Evolutionary conservation across 2,888 invertebrate species (phyloP).

Genomic region (Ormyrus thymus): DNA sequence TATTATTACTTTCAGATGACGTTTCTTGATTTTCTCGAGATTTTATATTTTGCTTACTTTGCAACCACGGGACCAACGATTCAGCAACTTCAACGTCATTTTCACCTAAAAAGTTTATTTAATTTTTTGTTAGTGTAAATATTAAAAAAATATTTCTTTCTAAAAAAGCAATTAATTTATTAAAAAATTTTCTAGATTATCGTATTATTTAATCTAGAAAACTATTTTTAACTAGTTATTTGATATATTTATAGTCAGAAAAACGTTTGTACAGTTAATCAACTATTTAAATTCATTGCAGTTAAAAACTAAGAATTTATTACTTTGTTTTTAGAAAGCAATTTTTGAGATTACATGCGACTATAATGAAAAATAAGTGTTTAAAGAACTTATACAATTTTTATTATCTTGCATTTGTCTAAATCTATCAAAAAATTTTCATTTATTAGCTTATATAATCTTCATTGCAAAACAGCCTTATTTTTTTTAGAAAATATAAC

Average conservation of each 20-base stretch:
- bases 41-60: constrained; percentile 64
- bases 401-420: not conserved
- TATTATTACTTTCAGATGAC: constrained; percentile 59
- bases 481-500: too few species aligned
- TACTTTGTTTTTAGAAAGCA: too few species aligned
- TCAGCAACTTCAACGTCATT: constrained; percentile 83
- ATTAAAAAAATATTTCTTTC: constrained; percentile 37
- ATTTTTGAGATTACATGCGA: too few species aligned
- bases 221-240: too few species aligned
- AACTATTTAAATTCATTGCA: too few species aligned
- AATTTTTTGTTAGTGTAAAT: not conserved
- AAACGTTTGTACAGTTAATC: too few species aligned
- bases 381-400: not conserved
- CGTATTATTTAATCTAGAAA: not conserved
- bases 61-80: constrained; percentile 71
- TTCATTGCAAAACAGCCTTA: too few species aligned
- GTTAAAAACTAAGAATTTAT: too few species aligned
- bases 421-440: too few species aligned
- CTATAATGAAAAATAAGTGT: too few species aligned
- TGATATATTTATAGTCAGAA: too few species aligned
- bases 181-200: not conserved
- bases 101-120: constrained; percentile 75
- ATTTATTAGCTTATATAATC: too few species aligned
- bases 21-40: constrained; percentile 62
- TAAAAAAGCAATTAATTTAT: not conserved